phyloP scores from a whole-genome alignment of 2,888 invertebrate genomes.

The Esperia sulphurella region DNA sequence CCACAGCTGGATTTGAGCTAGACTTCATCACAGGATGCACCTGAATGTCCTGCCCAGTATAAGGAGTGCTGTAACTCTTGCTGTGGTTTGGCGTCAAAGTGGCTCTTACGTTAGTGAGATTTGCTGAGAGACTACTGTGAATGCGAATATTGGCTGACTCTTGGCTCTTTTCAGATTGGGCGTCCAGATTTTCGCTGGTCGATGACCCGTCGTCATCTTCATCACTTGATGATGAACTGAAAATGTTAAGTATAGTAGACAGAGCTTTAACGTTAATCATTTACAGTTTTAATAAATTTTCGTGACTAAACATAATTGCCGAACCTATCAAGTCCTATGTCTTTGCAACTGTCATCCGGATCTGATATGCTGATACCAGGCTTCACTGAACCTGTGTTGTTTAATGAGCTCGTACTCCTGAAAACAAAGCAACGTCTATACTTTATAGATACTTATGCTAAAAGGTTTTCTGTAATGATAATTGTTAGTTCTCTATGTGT shows the following conservation, averaged over 20 bases:
- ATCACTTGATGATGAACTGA: constrained; percentile 86
- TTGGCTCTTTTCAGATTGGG: constrained; percentile 58
- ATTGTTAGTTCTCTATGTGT: too few species aligned
- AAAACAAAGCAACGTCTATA: constrained; percentile 16
- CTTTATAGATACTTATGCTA: background rate
- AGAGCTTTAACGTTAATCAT: too few species aligned
- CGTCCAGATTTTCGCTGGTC: constrained; percentile 68
- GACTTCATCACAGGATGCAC: constrained; percentile 74
- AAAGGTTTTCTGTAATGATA: background rate
- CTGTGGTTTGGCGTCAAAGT: constrained; percentile 61
- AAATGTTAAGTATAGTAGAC: constrained; percentile 18
- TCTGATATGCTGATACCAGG: constrained; percentile 82
- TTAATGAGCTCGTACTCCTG: constrained; percentile 59
- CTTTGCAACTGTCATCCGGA: constrained; percentile 77
- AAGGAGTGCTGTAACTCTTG: constrained; percentile 67
- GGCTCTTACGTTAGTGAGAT: constrained; percentile 30
- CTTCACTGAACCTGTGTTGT: constrained; percentile 62
- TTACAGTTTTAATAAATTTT: background rate
- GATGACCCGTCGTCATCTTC: constrained; percentile 80
- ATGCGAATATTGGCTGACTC: constrained; percentile 51
- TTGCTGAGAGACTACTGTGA: constrained; percentile 37
- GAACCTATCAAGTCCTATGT: constrained; percentile 71
- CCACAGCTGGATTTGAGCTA: constrained; percentile 71
- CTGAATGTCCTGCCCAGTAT: constrained; percentile 58
- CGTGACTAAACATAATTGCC: background rate